Percentiles rank a stretch among this genome's conserved stretches.
Conservation (phyloP, 2,797 vertebrate genomes). For the Tolypeutes matacus region DNA sequence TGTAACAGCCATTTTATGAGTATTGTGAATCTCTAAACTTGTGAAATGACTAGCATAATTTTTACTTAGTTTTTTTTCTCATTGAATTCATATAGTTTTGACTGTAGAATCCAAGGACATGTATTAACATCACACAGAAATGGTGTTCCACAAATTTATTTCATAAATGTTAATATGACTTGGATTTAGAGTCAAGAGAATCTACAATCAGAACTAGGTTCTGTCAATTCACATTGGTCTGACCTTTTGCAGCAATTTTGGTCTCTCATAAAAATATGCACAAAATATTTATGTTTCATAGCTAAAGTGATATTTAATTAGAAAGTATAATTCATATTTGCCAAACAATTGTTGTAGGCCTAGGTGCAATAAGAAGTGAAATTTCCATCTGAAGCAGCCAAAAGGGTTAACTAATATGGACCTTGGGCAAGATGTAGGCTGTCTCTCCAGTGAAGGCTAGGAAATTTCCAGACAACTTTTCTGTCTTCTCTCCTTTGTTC, state of each 20-base stretch:
- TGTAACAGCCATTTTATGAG: not conserved
- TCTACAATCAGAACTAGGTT: not conserved
- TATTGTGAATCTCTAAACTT: not conserved
- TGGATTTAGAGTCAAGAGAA: not conserved
- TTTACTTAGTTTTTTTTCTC: too few relatives aligned
- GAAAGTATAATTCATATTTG: not conserved
- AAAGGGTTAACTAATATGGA: not conserved
- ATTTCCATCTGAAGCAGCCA: not conserved
- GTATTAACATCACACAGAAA: not conserved
- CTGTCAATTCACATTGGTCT: not conserved
- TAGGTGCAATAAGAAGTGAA: not conserved
- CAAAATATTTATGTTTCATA: not conserved
- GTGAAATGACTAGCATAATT: not conserved
- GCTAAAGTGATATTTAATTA: not conserved
- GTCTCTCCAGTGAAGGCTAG: not conserved
- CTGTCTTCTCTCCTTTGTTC: not conserved
- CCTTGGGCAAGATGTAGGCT: not conserved
- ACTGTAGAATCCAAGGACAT: not conserved
- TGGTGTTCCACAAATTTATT: not conserved
- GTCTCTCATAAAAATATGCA: not conserved
- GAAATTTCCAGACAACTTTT: not conserved
- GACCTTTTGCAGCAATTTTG: not conserved
- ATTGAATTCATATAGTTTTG: not conserved
- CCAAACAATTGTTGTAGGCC: not conserved
- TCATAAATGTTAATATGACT: not conserved